Evolutionary conservation across 2,888 invertebrate genomes (phyloP).

Genomic region (Habroteleia sp.): DNA sequence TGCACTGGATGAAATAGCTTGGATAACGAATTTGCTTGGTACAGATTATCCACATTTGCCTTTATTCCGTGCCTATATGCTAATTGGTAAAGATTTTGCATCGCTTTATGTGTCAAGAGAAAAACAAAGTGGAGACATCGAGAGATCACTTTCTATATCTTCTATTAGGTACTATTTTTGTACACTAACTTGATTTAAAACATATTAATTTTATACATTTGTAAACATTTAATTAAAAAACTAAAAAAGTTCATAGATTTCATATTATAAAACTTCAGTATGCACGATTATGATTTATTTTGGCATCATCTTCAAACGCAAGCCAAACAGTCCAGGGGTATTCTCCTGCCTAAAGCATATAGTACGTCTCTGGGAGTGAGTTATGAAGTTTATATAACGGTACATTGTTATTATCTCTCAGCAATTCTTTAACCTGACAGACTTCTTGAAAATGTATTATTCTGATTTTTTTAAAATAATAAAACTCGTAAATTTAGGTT

Average conservation of each 20-base stretch:
- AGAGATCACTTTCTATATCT: slow-evolving; percentile 32
- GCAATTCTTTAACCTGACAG: too few relatives aligned
- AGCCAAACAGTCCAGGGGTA: slow-evolving; percentile 57
- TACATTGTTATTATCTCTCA: slow-evolving; percentile 57
- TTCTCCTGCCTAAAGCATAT: slow-evolving; percentile 69
- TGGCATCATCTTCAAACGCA: slow-evolving; percentile 69
- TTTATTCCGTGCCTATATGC: slow-evolving; percentile 73
- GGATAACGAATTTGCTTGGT: slow-evolving; percentile 82
- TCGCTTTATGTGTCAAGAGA: slow-evolving; percentile 76
- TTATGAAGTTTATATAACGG: slow-evolving; percentile 70
- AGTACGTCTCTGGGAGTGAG: slow-evolving; percentile 70
- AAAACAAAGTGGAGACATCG: slow-evolving; percentile 74
- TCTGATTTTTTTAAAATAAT: too few relatives aligned
- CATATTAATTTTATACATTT: neutral
- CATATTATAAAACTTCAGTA: slow-evolving; percentile 24
- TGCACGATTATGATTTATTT: slow-evolving; percentile 69
- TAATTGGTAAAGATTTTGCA: slow-evolving; percentile 66
- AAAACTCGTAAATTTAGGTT: too few relatives aligned
- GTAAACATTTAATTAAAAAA: neutral
- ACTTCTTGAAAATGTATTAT: too few relatives aligned
- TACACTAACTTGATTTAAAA: too few relatives aligned
- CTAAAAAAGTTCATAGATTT: too few relatives aligned
- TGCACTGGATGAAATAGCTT: slow-evolving; percentile 82
- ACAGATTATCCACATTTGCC: slow-evolving; percentile 81
- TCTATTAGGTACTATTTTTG: slow-evolving; percentile 22